Percentiles rank a stretch among this genome's conserved stretches.
Conservation (phyloP, 2,888 invertebrate species). For the Epinotia demarniana region DNA sequence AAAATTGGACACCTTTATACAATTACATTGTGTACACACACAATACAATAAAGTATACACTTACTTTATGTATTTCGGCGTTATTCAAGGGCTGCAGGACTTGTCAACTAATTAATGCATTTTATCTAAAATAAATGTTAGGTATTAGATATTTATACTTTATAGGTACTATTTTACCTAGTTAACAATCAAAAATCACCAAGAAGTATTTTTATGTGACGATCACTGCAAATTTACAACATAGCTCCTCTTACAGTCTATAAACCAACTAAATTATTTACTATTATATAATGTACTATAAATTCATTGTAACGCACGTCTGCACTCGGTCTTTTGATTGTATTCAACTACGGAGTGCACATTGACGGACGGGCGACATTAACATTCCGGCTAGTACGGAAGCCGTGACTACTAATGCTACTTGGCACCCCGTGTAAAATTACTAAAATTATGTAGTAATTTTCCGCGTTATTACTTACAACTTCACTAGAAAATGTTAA, state of each 20-base stretch:
- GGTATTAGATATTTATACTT: too few species aligned
- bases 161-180: too few species aligned
- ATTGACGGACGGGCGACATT: conserved; percentile 60
- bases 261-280: neutral
- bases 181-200: too few species aligned
- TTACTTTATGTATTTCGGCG: too few species aligned
- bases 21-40: neutral
- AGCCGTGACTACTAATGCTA: conserved; percentile 59
- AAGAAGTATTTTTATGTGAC: neutral
- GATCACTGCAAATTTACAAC: neutral
- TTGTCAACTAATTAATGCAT: too few species aligned
- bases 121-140: too few species aligned
- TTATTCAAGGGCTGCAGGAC: too few species aligned
- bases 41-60: too few species aligned
- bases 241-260: neutral
- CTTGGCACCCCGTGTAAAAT: conserved; percentile 36
- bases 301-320: neutral
- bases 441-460: conserved; percentile 39
- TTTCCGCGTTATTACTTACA: conserved; percentile 39
- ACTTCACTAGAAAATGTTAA: conserved; percentile 11
- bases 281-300: too few species aligned
- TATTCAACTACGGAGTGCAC: conserved; percentile 59
- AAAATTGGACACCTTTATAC: neutral
- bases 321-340: conserved; percentile 49
- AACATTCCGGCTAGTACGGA: conserved; percentile 55